These are phyloP conservation scores for Eudorcas thomsonii DNA, from an alignment of 2,113 vertebrate species.

Conservation along the genomic window DNA sequence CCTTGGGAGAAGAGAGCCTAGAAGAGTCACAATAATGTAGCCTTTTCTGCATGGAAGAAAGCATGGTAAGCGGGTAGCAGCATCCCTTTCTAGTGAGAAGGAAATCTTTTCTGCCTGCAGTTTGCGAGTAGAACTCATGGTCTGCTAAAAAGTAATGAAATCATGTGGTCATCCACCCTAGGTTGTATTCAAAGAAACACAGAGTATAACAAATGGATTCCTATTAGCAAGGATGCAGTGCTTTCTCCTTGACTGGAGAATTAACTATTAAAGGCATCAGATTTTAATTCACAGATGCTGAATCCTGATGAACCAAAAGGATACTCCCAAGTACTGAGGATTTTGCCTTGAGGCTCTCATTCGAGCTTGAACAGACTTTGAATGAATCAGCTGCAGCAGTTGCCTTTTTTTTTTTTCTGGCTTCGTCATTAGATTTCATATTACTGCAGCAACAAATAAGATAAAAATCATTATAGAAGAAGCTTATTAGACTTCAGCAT, in stretches of 20 bases:
- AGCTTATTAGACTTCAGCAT: background rate
- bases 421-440: constrained; percentile 49
- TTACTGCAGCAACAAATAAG: constrained; percentile 40
- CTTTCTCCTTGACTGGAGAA: constrained; percentile 34
- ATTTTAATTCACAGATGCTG: constrained; percentile 47
- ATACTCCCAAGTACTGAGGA: background rate
- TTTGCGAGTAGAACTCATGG: background rate
- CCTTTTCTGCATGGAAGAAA: fast-evolving
- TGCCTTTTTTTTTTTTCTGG: background rate
- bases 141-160: constrained; percentile 26
- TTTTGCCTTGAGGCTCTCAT: background rate
- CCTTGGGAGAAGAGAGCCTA: background rate
- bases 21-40: too few species aligned
- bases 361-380: background rate
- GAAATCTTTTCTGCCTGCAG: background rate
- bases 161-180: background rate
- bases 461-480: constrained; percentile 38
- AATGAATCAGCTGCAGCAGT: constrained; percentile 20
- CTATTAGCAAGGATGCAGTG: background rate
- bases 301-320: background rate
- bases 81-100: background rate
- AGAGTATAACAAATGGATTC: background rate
- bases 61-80: background rate
- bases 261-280: background rate
- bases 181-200: background rate